These are phyloP conservation scores for Solea solea DNA, from an alignment of 2,113 vertebrate genomes.

Conservation along the genomic window DNA sequence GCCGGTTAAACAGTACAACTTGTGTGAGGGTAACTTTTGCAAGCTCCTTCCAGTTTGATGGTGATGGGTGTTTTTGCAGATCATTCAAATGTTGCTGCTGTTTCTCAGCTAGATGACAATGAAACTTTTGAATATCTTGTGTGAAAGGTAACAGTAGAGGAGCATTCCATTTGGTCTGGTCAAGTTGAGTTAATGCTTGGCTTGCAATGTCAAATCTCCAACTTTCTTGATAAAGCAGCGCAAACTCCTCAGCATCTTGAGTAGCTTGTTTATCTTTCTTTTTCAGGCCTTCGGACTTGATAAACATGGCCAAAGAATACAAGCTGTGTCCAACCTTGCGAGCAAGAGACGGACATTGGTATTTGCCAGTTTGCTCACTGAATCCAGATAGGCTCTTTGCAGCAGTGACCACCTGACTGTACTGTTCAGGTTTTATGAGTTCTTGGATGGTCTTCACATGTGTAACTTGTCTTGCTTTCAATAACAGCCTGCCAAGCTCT, in stretches of 20 bases:
- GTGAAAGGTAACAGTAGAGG: conserved; percentile 23
- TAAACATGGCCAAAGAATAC: conserved; percentile 21
- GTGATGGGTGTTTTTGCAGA: not conserved
- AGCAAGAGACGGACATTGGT: conserved; percentile 8
- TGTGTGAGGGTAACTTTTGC: conserved; percentile 1
- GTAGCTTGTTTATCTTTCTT: not conserved
- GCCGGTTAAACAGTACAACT: conserved; percentile 23
- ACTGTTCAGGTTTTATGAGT: no score
- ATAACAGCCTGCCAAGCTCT: no score
- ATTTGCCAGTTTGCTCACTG: conserved; percentile 15
- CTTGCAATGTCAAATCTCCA: conserved; percentile 30
- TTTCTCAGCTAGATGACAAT: not conserved
- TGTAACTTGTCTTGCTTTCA: no score
- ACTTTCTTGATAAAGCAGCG: conserved; percentile 13
- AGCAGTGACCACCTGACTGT: no score
- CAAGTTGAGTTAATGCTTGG: conserved; percentile 15
- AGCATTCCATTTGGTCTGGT: conserved; percentile 15
- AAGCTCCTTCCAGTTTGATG: conserved; percentile 13
- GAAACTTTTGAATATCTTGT: conserved; percentile 26
- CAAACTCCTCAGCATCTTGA: conserved; percentile 28
- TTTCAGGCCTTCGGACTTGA: conserved; percentile 15
- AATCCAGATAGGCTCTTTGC: conserved; percentile 12
- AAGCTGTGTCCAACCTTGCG: conserved; percentile 30
- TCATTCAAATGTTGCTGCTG: not conserved
- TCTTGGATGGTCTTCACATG: no score